Percentiles rank a stretch among this genome's conserved stretches.
Evolutionary conservation across 92 coral and sea anemone genomes (phyloP).

Genomic region (Hydrozoanthus gracilis): DNA sequence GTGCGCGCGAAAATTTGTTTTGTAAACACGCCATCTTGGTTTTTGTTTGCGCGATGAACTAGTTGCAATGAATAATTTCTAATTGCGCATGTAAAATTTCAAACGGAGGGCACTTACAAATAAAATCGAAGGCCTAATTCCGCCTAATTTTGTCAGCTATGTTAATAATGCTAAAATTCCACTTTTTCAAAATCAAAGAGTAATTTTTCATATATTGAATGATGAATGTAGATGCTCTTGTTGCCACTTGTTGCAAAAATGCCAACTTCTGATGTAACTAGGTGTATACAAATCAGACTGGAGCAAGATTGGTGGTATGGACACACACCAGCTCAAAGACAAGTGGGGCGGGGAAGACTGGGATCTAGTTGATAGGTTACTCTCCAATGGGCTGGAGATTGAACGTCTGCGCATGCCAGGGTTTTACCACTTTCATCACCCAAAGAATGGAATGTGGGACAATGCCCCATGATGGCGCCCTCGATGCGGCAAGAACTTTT

Average conservation of each 20-base stretch:
- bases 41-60: too few relatives aligned
- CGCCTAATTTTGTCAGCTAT: background rate
- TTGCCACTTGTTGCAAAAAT: background rate
- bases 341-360: slow-evolving; percentile 97
- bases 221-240: too few relatives aligned
- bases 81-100: too few relatives aligned
- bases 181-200: too few relatives aligned
- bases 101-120: too few relatives aligned
- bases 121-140: too few relatives aligned
- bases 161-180: too few relatives aligned
- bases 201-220: background rate
- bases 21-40: too few relatives aligned
- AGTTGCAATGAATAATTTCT: too few relatives aligned
- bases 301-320: slow-evolving; percentile 84
- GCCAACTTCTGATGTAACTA: slow-evolving; percentile 17
- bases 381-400: slow-evolving; percentile 73
- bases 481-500: background rate
- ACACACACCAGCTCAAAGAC: slow-evolving; percentile 66
- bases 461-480: background rate
- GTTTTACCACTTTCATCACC: slow-evolving; percentile 84
- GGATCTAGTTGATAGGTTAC: slow-evolving; percentile 84
- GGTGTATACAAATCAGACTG: slow-evolving; percentile 92
- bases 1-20: too few relatives aligned
- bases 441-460: slow-evolving; percentile 84
- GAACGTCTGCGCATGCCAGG: slow-evolving; percentile 82